These are phyloP conservation scores for Eupithecia exiguata DNA, from an alignment of 2,888 invertebrate genomes.

Conservation along the genomic window DNA sequence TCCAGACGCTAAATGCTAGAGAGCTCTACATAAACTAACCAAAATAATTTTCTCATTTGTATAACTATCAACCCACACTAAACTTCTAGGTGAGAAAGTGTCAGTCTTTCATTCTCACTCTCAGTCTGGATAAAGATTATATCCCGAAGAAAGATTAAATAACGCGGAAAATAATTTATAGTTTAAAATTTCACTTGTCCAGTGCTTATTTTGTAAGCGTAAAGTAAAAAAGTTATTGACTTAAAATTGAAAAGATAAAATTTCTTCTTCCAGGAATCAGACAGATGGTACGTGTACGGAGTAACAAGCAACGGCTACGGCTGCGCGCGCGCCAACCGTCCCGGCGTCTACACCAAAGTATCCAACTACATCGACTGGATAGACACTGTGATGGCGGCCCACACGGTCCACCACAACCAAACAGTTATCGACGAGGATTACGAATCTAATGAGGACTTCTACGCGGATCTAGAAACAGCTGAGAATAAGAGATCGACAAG, in stretches of 20 bases:
- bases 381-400: conserved; percentile 77
- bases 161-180: too few species aligned
- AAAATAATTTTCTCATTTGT: neutral
- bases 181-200: too few species aligned
- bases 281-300: conserved; percentile 83
- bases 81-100: too few species aligned
- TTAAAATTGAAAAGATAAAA: neutral
- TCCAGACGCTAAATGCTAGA: neutral
- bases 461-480: conserved; percentile 72
- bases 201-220: too few species aligned
- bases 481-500: conserved; percentile 67
- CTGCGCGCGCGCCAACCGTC: conserved; percentile 90
- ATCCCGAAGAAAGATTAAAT: too few species aligned
- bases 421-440: conserved; percentile 51
- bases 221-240: too few species aligned
- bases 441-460: conserved; percentile 65
- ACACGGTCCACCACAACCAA: conserved; percentile 62
- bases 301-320: conserved; percentile 93
- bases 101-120: too few species aligned
- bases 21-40: too few species aligned
- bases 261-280: conserved; percentile 68
- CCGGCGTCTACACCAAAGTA: conserved; percentile 92
- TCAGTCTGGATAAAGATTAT: too few species aligned
- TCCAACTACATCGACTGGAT: conserved; percentile 90
- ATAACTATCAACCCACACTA: too few species aligned